Base-by-base conservation (phyloP, 2,888 invertebrate species). In the Empis stercorea region DNA sequence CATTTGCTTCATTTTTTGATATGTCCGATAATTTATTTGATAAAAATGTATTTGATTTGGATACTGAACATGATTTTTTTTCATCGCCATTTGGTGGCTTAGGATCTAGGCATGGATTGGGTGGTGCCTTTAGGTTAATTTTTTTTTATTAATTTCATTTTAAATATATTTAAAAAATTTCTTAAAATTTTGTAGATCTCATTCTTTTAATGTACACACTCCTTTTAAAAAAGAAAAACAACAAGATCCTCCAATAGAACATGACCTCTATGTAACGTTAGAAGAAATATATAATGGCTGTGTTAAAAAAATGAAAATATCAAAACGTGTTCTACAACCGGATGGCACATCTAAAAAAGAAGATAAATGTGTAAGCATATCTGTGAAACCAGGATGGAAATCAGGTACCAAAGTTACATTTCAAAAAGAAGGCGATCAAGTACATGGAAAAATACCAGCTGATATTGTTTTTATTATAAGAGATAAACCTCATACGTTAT, bases 261-360 rank as follows among this genome's bases (percentile, higher is more conserved):
- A 94, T 71, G 95, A 96, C 66, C 73, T 96, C 43, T 91, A 88
- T 61, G 92, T 95, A 13, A 83, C 87, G 0, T 68, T 99, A 43
- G 97, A 99, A 65, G 97, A 99, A 64, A 92, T 97, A 58, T 80
- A 86, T 48, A 84, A 84, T 58, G 97, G 99, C 45, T 93, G 93
- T 68, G 88, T 89, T 11, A 99, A 97, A 72, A 97, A 97, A 71
- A 96, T 99, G 93, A 99, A 97, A 73, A 99, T 99, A 58, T 95
- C 94, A 30, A 79, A 95, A 54, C 80, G 92, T 58, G 88, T 92
- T 7, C 72, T 87, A 23, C 87, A 87, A 60, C 74, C 87, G 1
- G 94, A 95, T 65, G 91, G 92, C 36, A 79, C 83, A 4, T 78
- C 84, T 1, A 82, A 82, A 62, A 87, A 87, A 61, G 95, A 96